Evolutionary conservation across 2,888 invertebrate species (phyloP).

Genomic region (Pollenia angustigena): DNA sequence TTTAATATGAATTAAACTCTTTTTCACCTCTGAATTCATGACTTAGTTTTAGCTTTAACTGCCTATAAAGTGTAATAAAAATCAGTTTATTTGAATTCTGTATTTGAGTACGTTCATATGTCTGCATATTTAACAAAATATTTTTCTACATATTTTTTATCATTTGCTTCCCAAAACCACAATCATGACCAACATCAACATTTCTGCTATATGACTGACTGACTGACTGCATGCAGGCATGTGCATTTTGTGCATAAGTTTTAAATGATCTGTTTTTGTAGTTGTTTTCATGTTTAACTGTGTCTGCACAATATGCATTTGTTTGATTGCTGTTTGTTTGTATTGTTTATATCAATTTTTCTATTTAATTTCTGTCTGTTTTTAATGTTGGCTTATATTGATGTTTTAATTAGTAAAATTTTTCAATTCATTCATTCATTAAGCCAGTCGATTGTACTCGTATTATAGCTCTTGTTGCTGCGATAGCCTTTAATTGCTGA

Average conservation of each 20-base stretch:
- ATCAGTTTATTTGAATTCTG: conserved; percentile 49
- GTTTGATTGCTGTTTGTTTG: conserved; percentile 8
- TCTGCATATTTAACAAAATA: not conserved
- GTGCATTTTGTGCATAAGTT: conserved; percentile 22
- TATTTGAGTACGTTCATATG: conserved; percentile 4
- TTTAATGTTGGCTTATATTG: conserved; percentile 56
- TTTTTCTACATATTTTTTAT: conserved; percentile 31
- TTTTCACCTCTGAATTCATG: not conserved
- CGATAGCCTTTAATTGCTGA: not conserved
- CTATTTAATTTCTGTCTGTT: conserved; percentile 28
- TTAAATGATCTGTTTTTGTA: conserved; percentile 50
- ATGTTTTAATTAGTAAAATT: conserved; percentile 69
- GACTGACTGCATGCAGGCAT: conserved; percentile 27
- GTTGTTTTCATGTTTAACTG: conserved; percentile 29
- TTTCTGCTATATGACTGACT: conserved; percentile 37
- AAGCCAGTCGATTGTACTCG: conserved; percentile 45
- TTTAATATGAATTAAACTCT: not conserved
- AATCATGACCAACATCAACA: conserved; percentile 68
- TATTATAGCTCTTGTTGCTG: conserved; percentile 18
- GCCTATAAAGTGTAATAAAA: conserved; percentile 33
- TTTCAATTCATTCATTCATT: conserved; percentile 48
- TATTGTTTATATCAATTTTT: not conserved
- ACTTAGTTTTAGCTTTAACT: conserved; percentile 9
- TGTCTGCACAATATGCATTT: conserved; percentile 17
- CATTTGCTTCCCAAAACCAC: conserved; percentile 52